Evolutionary conservation across 1,140 invertebrate species (phyloP).

Genomic region (Drosophila mayri): DNA sequence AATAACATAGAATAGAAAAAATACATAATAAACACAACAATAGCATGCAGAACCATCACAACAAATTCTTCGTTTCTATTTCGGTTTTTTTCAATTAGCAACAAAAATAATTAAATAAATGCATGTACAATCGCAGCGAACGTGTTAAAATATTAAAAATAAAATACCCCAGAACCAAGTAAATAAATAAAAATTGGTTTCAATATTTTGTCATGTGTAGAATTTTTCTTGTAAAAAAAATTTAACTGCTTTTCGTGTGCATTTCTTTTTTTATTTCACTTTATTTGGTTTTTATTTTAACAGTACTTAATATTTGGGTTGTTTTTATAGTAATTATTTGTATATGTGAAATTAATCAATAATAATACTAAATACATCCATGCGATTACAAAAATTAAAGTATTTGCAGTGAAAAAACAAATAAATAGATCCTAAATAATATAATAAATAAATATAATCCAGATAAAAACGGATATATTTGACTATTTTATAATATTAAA

Average conservation of each 20-base stretch:
- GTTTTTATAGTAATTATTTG: too few species aligned
- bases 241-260: slow-evolving; percentile 40
- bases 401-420: too few species aligned
- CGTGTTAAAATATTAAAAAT: slow-evolving; percentile 43
- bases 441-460: too few species aligned
- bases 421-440: too few species aligned
- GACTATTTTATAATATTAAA: too few species aligned
- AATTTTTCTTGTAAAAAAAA: background rate
- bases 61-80: slow-evolving; percentile 31
- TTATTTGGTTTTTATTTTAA: slow-evolving; percentile 28
- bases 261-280: slow-evolving; percentile 33
- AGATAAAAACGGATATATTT: too few species aligned
- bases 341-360: too few species aligned
- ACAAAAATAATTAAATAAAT: slow-evolving; percentile 11
- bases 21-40: slow-evolving; percentile 11
- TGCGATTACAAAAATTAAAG: too few species aligned
- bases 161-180: background rate
- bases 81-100: slow-evolving; percentile 15
- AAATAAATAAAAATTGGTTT: background rate
- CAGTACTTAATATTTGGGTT: too few species aligned
- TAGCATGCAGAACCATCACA: slow-evolving; percentile 3
- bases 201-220: slow-evolving; percentile 2
- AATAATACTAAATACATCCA: too few species aligned
- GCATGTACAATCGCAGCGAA: slow-evolving; percentile 61
- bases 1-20: too few species aligned